Percentiles rank a stretch among this genome's conserved stretches.
phyloP scores from a whole-genome alignment of 2,888 invertebrate species.

The Phyllotreta striolata region DNA sequence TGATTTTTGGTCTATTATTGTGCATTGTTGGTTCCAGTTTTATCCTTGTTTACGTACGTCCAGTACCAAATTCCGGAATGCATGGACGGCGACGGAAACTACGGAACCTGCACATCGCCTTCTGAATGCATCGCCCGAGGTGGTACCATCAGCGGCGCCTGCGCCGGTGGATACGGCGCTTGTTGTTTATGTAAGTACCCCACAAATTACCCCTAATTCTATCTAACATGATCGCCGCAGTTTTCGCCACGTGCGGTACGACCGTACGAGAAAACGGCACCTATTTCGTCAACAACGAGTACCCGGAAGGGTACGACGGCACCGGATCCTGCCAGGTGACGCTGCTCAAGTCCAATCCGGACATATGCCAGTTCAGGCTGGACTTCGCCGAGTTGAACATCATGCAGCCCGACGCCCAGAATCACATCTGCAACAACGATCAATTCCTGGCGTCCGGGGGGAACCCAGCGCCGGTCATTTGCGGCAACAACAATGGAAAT shows the following conservation, averaged over 20 bases:
- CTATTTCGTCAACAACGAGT: slow-evolving; percentile 85
- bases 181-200: slow-evolving; percentile 79
- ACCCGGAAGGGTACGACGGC: slow-evolving; percentile 78
- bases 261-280: slow-evolving; percentile 82
- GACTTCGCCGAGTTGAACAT: slow-evolving; percentile 82
- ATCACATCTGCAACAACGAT: slow-evolving; percentile 84
- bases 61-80: slow-evolving; percentile 82
- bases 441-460: slow-evolving; percentile 87
- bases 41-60: slow-evolving; percentile 82
- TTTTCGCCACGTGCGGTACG: slow-evolving; percentile 81
- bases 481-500: slow-evolving; percentile 81
- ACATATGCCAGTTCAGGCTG: slow-evolving; percentile 84
- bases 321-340: slow-evolving; percentile 88
- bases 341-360: slow-evolving; percentile 76
- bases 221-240: slow-evolving; percentile 66
- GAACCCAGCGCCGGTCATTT: slow-evolving; percentile 80
- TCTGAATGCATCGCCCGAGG: slow-evolving; percentile 75
- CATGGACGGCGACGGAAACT: slow-evolving; percentile 77
- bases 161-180: slow-evolving; percentile 80
- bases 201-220: too few species aligned
- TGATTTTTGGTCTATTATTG: background rate
- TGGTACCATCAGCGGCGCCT: slow-evolving; percentile 79
- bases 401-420: slow-evolving; percentile 77
- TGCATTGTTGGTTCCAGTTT: slow-evolving; percentile 66
- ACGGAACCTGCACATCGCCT: slow-evolving; percentile 80